Evolutionary conservation across 2,888 invertebrate species (phyloP).

Genomic region (Periphyllus acericola): DNA sequence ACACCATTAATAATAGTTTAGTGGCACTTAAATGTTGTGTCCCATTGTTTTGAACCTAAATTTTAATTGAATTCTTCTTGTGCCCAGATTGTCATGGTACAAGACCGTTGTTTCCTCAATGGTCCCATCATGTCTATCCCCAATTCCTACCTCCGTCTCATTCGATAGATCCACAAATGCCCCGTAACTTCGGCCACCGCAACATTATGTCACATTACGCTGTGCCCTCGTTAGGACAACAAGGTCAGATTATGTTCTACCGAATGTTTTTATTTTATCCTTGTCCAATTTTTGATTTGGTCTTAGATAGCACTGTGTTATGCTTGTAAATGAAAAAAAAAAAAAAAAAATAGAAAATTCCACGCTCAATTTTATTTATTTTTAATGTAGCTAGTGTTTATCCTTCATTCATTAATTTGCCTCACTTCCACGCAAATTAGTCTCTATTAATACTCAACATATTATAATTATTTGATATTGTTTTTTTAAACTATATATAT

Average conservation of each 20-base stretch:
- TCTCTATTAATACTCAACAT: slow-evolving; percentile 5
- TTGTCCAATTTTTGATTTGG: slow-evolving; percentile 51
- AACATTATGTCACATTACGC: slow-evolving; percentile 62
- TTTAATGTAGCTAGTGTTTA: slow-evolving; percentile 43
- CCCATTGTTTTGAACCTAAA: slow-evolving; percentile 36
- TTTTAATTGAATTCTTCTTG: slow-evolving; percentile 58
- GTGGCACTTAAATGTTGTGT: slow-evolving; percentile 56
- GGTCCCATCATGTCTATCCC: slow-evolving; percentile 94
- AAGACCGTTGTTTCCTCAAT: slow-evolving; percentile 90
- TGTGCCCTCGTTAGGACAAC: slow-evolving; percentile 61
- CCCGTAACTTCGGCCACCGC: slow-evolving; percentile 60
- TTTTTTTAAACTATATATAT: background rate
- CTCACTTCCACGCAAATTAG: slow-evolving; percentile 14
- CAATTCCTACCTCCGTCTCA: slow-evolving; percentile 93
- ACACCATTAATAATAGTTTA: slow-evolving; percentile 57
- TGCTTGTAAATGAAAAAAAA: slow-evolving; percentile 37
- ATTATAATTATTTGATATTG: background rate
- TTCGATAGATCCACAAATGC: slow-evolving; percentile 66
- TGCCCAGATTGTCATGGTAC: slow-evolving; percentile 69
- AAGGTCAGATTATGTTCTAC: slow-evolving; percentile 60
- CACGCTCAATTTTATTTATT: slow-evolving; percentile 38
- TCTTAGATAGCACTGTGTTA: slow-evolving; percentile 45
- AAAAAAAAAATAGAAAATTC: slow-evolving; percentile 21
- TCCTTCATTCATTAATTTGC: slow-evolving; percentile 22
- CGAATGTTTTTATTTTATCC: slow-evolving; percentile 62